Evolutionary conservation across 1,140 invertebrate genomes (phyloP).

Genomic region (Ruditapes philippinarum): DNA sequence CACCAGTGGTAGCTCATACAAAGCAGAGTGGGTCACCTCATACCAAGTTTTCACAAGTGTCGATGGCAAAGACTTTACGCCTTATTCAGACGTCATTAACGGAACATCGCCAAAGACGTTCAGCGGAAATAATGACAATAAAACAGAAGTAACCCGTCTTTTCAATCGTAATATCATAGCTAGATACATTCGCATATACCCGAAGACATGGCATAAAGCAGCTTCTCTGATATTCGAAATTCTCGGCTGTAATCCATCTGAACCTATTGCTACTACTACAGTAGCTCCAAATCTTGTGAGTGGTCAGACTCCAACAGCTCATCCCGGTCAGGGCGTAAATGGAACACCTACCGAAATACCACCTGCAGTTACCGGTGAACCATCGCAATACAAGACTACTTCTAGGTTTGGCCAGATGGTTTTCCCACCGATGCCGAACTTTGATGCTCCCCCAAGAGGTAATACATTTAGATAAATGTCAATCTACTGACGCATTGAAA

Average conservation of each 20-base stretch:
- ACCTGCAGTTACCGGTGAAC: not conserved
- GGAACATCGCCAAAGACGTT: constrained; percentile 65
- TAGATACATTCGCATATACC: constrained; percentile 70
- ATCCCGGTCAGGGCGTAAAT: not conserved
- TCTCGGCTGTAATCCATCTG: constrained; percentile 75
- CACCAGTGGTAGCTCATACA: constrained; percentile 66
- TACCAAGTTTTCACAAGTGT: constrained; percentile 82
- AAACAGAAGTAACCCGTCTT: constrained; percentile 43
- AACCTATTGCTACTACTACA: constrained; percentile 38
- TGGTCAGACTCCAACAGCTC: constrained; percentile 17
- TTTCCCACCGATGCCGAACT: not conserved
- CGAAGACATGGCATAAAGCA: constrained; percentile 31
- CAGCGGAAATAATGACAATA: constrained; percentile 67
- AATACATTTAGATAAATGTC: too few species aligned
- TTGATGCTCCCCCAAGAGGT: constrained; percentile 38
- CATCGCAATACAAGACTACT: constrained; percentile 2
- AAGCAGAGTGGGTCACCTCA: constrained; percentile 81
- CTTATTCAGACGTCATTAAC: constrained; percentile 69
- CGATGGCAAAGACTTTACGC: constrained; percentile 76
- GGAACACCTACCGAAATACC: not conserved
- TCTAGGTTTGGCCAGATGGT: constrained; percentile 16
- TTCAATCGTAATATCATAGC: constrained; percentile 74
- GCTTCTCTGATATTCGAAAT: constrained; percentile 72
- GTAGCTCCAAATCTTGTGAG: not conserved
- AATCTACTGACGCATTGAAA: too few species aligned